Base-by-base conservation (phyloP, 2,797 vertebrate genomes). In the Falco naumanni region DNA sequence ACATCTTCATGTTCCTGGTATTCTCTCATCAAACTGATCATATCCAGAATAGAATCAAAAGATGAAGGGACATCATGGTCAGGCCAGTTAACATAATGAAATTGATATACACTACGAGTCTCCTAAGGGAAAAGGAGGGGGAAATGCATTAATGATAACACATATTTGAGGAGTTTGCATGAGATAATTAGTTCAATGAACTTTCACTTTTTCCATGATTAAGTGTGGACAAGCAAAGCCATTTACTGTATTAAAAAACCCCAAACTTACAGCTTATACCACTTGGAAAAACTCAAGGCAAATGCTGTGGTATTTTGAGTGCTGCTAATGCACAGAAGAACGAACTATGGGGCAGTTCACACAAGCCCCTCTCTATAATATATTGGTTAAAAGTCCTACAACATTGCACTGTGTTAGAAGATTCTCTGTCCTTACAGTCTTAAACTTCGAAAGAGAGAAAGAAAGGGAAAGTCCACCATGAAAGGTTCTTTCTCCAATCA, bases 51-150 rank as follows among this genome's bases (percentile, higher is more conserved):
- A 93, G 99, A 99, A 98, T 99, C 99, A 93, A 99, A 99, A 2
- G 99, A 99, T 0, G 99, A 99, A n/a, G 99, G 99, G 71, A 99
- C 99, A 60, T 99, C 99, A 7, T 99, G 99, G 97, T 99, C 99
- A 3, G 99, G 99, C 99, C 99, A 99, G 98, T 99, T 99, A 78
- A 99, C 98, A 80, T 99, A 99, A 98, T 99, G 99, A 96, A 99
- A 99, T 74, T 99, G 99, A 70, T 99, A 99, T 53, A 99, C 95
- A 93, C 98, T 98, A 79, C 99, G 98, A 9, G 98, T 98, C 96
- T 99, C 99, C 99, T 99, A 89, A 71, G 82, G 45, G 47, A 95
- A 28, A 65, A 8, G 20, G 59, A 93, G 17, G 11, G 16, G 74
- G 68, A 96, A 95, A 57, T 22, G 59, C 57, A 53, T 75, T 89